Evolutionary conservation across 2,888 invertebrate genomes (phyloP).

Genomic region (Trichogramma evanescens): DNA sequence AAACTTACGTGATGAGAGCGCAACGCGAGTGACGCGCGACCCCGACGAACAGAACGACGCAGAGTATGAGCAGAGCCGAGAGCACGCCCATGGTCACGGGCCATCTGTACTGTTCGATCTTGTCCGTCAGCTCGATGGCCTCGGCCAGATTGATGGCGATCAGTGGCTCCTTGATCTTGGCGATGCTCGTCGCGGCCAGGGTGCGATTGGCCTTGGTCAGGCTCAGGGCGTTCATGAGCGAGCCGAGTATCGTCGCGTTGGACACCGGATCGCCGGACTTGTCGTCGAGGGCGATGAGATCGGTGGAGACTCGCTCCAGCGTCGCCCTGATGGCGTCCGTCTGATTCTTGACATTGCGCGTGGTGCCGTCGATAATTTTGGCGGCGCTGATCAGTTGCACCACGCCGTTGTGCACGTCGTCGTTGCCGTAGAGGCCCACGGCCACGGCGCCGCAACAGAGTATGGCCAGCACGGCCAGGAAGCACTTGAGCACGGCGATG

Average conservation of each 20-base stretch:
- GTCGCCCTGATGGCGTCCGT: constrained; percentile 71
- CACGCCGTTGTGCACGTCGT: constrained; percentile 78
- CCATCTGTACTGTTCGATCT: constrained; percentile 74
- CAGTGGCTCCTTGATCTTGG: constrained; percentile 67
- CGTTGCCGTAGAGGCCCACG: constrained; percentile 87
- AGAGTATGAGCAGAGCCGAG: constrained; percentile 77
- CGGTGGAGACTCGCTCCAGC: constrained; percentile 62
- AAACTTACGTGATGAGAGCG: constrained; percentile 68
- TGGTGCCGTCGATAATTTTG: constrained; percentile 71
- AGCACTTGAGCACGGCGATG: constrained; percentile 77
- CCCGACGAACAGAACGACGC: constrained; percentile 82
- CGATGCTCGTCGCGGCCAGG: constrained; percentile 67
- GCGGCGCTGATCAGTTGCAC: constrained; percentile 74
- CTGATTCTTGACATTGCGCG: constrained; percentile 75
- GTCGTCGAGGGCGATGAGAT: constrained; percentile 66
- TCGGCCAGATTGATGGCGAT: constrained; percentile 64
- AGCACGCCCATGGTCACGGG: constrained; percentile 83
- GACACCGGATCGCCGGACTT: constrained; percentile 70
- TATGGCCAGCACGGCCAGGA: constrained; percentile 73
- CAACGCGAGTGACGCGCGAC: constrained; percentile 83
- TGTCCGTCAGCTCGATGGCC: constrained; percentile 58
- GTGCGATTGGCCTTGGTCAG: constrained; percentile 68
- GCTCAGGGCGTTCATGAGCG: constrained; percentile 63
- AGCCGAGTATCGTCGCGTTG: constrained; percentile 69
- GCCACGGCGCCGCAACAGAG: constrained; percentile 86